Evolutionary conservation across 2,797 vertebrate species (phyloP), one percentile per base, ranked within the genome.

Genomic region (Amphiprion clarkii): DNA sequence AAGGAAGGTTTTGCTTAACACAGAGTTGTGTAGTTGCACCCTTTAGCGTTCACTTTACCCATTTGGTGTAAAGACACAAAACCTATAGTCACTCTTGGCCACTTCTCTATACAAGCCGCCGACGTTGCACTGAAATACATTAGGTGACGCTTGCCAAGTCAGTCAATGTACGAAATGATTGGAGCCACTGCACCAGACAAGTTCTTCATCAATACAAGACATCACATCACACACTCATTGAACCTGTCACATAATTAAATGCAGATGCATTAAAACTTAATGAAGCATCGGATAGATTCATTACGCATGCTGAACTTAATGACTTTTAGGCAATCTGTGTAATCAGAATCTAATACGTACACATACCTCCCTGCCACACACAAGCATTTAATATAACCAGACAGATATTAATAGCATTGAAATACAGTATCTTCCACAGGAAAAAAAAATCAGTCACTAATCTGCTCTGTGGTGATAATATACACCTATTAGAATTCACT

Each of bases 201-300:
- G 67, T 23, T 86, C 69, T 67, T 69, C 71, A 66, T 67, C 48
- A 77, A 73, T 31, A 62, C 67, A 67, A 76, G 72, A 42, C 67
- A 56, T 54, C 51, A 33, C 77, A 76, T 81, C 78, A 58, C 65
- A 57, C 55, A 62, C 70, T 78, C 83, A 69, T 61, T 69, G 79
- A 77, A 68, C 62, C 81, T 29, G 71, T 80, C 75, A 27, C 63
- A 21, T 69, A 65, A 83, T 84, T 74, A 74, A 82, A 86, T 51
- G 67, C 72, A 44, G 51, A 67, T 68, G 71, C 53, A 87, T 79
- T 82, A 78, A 83, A 89, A 82, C 56, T 52, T 83, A 87, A 79
- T 74, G 77, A 87, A 81, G 85, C 84, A 42, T 69, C 67, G 33
- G 73, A 86, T 33, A 63, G 79, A 83, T 65, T 74, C 83, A 85